A percentile compares a stretch with the other conserved stretches of the same genome.
Evolutionary conservation across 2,797 vertebrate species (phyloP).

Genomic region (Myiotriccus ornatus): DNA sequence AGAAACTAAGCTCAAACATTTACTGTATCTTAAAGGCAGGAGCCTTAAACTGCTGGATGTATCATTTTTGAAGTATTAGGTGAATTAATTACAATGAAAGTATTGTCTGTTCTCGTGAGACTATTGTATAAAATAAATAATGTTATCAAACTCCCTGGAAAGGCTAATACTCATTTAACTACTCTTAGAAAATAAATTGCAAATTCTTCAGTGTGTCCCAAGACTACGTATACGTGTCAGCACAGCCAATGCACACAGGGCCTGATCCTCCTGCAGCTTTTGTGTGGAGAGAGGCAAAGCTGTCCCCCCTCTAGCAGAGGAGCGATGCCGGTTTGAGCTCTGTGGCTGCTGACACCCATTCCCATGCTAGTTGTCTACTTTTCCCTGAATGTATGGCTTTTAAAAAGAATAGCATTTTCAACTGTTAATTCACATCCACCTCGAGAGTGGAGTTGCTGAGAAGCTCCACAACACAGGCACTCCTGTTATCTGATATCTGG

Average conservation of each 20-base stretch:
- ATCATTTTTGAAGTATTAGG: conserved; percentile 19
- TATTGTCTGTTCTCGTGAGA: conserved; percentile 24
- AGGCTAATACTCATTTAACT: conserved; percentile 1
- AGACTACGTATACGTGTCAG: background rate
- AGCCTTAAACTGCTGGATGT: background rate
- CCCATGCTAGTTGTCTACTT: background rate
- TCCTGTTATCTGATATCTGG: conserved; percentile 55
- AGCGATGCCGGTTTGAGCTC: background rate
- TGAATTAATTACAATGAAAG: conserved; percentile 58
- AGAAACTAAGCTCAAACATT: background rate
- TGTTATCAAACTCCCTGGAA: conserved; percentile 25
- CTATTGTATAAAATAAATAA: background rate
- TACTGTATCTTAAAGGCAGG: conserved; percentile 23
- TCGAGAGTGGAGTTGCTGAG: background rate
- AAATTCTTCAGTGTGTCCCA: background rate
- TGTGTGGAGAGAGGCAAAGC: background rate
- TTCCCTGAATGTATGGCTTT: background rate
- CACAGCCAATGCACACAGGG: background rate
- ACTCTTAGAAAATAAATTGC: background rate
- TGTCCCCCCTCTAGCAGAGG: background rate
- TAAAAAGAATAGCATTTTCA: background rate
- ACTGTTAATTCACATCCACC: background rate
- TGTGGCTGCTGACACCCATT: background rate
- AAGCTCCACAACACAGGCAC: background rate
- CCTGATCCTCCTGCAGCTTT: background rate